Base-by-base conservation (phyloP, 2,888 invertebrate genomes). In the Pachydiplax longipennis region DNA sequence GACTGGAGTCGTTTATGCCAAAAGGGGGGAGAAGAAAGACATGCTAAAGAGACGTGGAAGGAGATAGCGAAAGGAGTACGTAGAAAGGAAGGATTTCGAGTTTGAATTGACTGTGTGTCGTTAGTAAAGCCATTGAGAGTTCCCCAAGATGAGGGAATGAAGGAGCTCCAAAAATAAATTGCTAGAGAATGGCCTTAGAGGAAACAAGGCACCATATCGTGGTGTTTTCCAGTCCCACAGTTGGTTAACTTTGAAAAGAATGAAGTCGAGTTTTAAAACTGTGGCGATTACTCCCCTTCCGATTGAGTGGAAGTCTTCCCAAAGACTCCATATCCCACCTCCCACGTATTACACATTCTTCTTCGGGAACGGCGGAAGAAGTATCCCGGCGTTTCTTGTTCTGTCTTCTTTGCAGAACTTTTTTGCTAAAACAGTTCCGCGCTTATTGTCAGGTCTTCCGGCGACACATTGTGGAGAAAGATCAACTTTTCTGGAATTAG, bases 1-100 rank as follows among this genome's bases (percentile, higher is more conserved):
- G 87, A 87, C 87, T 87, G 87, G 61, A 87, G 87, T 87, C 87
- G 87, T 87, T 87, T 65, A 87, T 87, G 65, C 87, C 87, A 6
- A 73, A 31, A 12, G 73, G 22, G 22, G 65, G 18, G n/a, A n/a
- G n/a, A n/a, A 15, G 22, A n/a, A 25, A n/a, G 18, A 4, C 5
- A 65, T 22, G 65, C 10, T 8, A 25, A 65, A 22, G n/a, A 22
- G 61, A 61, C n/a, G 61, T 5, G 65, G 73, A 31, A 31, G 8
- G n/a, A 73, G 31, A 73, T 13, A 5, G 25, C 2, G 31, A 73
- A 31, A 18, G 31, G 73, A 31, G 73, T 10, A 31, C 10, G 73
- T 31, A 12, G 22, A 31, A 31, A 73, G 73, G 73, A 31, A 31
- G 73, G 73, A 31, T 25, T 73, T 13, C 8, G 31, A 18, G 53